A percentile compares a stretch with the other conserved stretches of the same genome.
phyloP scores from a whole-genome alignment of 1,140 invertebrate species.

The Kradibia gibbosae region DNA sequence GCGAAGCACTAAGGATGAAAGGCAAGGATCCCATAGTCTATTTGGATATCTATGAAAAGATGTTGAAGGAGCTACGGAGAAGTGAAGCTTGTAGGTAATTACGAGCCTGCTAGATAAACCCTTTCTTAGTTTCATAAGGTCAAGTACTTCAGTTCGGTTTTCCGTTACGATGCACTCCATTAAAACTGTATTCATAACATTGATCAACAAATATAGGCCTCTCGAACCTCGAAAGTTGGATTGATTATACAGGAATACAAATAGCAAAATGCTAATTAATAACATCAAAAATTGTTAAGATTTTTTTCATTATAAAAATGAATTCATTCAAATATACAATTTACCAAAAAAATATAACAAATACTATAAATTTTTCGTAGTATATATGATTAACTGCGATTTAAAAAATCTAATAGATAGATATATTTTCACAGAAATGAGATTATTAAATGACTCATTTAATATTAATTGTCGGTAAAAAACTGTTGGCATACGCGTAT shows the following conservation, averaged over 20 bases:
- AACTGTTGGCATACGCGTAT: background rate
- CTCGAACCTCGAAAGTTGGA: too few species aligned
- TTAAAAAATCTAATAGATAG: too few species aligned
- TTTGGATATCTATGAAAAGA: constrained; percentile 74
- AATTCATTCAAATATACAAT: too few species aligned
- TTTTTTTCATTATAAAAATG: too few species aligned
- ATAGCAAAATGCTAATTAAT: too few species aligned
- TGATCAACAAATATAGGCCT: background rate
- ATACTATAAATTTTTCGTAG: too few species aligned
- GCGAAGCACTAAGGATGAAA: constrained; percentile 46
- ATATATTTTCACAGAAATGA: too few species aligned
- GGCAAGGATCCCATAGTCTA: background rate
- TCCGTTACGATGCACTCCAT: background rate
- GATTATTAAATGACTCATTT: too few species aligned
- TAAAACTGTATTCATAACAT: background rate
- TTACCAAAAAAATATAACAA: too few species aligned
- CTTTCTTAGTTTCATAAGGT: background rate
- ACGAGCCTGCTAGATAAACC: background rate
- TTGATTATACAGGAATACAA: too few species aligned
- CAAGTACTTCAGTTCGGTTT: background rate
- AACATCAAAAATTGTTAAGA: too few species aligned
- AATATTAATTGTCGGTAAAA: background rate
- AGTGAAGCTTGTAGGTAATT: constrained; percentile 67
- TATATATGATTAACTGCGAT: too few species aligned
- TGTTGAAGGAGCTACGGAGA: constrained; percentile 75